Conservation (phyloP, 2,888 invertebrate genomes). For the Cantharis rustica region DNA sequence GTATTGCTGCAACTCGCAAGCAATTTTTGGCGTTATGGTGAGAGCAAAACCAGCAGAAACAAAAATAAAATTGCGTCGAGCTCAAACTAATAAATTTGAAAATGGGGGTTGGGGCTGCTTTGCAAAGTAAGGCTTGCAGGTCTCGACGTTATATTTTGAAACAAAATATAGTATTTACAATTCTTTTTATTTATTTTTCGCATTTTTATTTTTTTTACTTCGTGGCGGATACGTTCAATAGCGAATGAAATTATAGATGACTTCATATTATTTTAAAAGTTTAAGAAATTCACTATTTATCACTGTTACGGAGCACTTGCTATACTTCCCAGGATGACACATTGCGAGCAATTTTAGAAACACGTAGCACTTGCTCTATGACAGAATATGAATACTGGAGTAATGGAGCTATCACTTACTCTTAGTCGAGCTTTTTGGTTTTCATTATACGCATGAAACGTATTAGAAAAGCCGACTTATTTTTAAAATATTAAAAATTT, state of each 20-base stretch:
- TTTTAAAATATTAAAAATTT: background rate
- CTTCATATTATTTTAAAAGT: background rate
- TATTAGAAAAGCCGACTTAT: background rate
- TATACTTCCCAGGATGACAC: background rate
- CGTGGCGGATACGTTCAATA: background rate
- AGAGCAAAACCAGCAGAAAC: background rate
- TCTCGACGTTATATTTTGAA: background rate
- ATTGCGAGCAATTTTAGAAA: background rate
- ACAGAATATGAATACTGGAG: background rate
- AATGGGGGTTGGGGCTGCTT: background rate
- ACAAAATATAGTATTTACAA: background rate
- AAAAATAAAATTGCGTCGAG: background rate
- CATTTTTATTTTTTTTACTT: background rate
- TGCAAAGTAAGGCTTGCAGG: background rate
- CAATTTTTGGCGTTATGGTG: background rate
- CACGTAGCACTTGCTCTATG: background rate
- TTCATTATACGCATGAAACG: background rate
- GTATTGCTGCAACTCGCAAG: background rate
- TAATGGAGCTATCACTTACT: background rate
- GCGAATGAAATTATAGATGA: background rate
- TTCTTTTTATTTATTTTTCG: background rate
- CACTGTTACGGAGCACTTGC: background rate
- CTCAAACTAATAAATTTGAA: background rate
- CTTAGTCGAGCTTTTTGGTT: background rate
- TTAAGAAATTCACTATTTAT: background rate